A percentile compares a stretch with the other conserved stretches of the same genome.
Conservation (phyloP, 2,113 vertebrate genomes). For the Zootoca vivipara region DNA sequence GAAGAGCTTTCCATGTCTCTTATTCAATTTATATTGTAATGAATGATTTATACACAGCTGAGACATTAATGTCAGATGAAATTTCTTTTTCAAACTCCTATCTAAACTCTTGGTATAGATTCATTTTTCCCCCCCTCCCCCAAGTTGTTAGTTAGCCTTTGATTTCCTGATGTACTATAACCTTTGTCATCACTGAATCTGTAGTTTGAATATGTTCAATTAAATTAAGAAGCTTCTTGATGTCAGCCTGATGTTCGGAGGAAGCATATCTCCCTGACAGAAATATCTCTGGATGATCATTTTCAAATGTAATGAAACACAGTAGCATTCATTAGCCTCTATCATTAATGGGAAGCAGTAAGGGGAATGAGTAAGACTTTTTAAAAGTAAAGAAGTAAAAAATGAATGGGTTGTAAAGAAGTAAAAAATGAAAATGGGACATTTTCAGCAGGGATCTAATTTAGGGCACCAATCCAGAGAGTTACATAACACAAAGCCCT, state of each 20-base stretch:
- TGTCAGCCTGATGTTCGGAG: slow-evolving; percentile 38
- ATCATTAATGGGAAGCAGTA: slow-evolving; percentile 5
- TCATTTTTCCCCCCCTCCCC: slow-evolving; percentile 39
- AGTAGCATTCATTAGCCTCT: slow-evolving; percentile 39
- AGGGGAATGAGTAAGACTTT: not conserved
- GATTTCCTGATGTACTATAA: slow-evolving; percentile 52
- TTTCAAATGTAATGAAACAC: slow-evolving; percentile 39
- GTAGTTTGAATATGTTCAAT: slow-evolving; percentile 47
- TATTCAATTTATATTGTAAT: slow-evolving; percentile 53
- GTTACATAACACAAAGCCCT: too few species aligned
- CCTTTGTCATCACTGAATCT: slow-evolving; percentile 50
- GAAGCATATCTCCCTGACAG: slow-evolving; percentile 16
- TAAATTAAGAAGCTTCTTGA: slow-evolving; percentile 52
- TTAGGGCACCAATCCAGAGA: too few species aligned
- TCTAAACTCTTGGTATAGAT: slow-evolving; percentile 40
- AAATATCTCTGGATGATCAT: slow-evolving; percentile 27
- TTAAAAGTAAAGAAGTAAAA: not conserved
- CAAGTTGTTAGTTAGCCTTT: slow-evolving; percentile 38
- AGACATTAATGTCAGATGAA: slow-evolving; percentile 54
- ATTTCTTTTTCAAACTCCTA: slow-evolving; percentile 53
- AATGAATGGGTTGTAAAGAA: not conserved
- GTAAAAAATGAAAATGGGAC: not conserved
- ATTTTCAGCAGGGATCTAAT: too few species aligned
- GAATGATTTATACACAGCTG: slow-evolving; percentile 51
- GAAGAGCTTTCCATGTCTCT: slow-evolving; percentile 40